Percentiles rank a stretch among this genome's conserved stretches.
Conservation (phyloP, 2,888 invertebrate species). For the Anthoptus insignis region DNA sequence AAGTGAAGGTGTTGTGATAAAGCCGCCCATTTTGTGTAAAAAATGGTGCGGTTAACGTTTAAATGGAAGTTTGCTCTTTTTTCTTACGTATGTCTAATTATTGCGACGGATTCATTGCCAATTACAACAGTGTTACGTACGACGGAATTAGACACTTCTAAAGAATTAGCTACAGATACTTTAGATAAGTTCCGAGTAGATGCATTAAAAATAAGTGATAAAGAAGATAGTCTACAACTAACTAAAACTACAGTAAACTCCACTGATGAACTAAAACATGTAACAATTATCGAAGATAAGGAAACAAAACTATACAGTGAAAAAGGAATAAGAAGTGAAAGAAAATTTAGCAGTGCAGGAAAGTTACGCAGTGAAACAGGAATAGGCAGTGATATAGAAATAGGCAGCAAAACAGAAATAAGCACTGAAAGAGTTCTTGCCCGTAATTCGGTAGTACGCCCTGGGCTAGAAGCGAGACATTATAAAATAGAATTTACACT, state of each 20-base stretch:
- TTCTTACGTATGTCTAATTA: constrained; percentile 55
- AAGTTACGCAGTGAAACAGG: no score
- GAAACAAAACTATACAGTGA: no score
- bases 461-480: constrained; percentile 57
- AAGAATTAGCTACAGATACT: not conserved
- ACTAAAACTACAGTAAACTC: not conserved
- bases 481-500: constrained; percentile 61
- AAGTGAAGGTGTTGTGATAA: constrained; percentile 49
- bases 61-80: constrained; percentile 63
- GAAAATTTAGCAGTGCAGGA: no score
- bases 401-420: no score
- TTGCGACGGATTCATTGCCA: constrained; percentile 61
- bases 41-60: constrained; percentile 67
- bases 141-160: constrained; percentile 9
- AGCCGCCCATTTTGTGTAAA: constrained; percentile 54
- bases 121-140: constrained; percentile 50
- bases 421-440: not conserved
- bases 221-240: constrained; percentile 41
- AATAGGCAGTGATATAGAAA: no score
- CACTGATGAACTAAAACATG: not conserved
- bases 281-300: not conserved
- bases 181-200: not conserved
- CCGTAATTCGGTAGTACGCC: constrained; percentile 52
- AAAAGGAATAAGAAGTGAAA: no score
- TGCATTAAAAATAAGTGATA: constrained; percentile 20